Percentiles rank a stretch among this genome's conserved stretches.
phyloP scores from a whole-genome alignment of 2,797 vertebrate species.

The Peromyscus aztecus region DNA sequence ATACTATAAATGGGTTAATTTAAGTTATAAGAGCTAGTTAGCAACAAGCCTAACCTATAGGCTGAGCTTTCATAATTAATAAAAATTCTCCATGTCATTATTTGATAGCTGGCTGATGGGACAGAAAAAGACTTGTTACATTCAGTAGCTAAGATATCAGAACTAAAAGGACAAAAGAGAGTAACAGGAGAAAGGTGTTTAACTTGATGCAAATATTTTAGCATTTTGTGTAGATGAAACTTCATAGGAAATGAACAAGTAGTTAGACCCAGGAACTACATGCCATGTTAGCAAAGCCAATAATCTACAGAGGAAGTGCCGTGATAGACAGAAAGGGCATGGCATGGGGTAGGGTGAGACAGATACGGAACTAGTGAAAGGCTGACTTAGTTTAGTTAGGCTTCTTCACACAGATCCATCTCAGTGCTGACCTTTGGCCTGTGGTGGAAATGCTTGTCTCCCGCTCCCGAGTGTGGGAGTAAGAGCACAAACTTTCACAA shows the following conservation, averaged over 20 bases:
- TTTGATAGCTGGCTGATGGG: not conserved
- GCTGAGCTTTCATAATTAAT: not conserved
- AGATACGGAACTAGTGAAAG: not conserved
- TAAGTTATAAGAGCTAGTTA: not conserved
- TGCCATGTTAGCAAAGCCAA: not conserved
- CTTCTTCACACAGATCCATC: not conserved
- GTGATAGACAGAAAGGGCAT: not conserved
- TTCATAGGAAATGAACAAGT: not conserved
- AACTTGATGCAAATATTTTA: not conserved
- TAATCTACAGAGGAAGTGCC: not conserved
- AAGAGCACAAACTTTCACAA: not conserved
- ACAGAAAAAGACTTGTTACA: not conserved
- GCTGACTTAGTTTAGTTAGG: not conserved
- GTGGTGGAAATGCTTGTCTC: not conserved
- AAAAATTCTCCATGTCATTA: not conserved
- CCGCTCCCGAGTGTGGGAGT: not conserved
- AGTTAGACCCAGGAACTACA: not conserved
- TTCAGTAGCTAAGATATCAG: not conserved
- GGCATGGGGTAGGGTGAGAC: not conserved
- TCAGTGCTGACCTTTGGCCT: not conserved
- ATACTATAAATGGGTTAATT: not conserved
- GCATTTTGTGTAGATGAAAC: not conserved
- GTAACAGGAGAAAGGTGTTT: not conserved
- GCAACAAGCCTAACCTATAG: not conserved
- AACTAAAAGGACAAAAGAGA: slow-evolving; percentile 52